Percentiles rank a stretch among this genome's conserved stretches.
Evolutionary conservation across 2,113 vertebrate genomes (phyloP).

Genomic region (Syngnathus scovelli): DNA sequence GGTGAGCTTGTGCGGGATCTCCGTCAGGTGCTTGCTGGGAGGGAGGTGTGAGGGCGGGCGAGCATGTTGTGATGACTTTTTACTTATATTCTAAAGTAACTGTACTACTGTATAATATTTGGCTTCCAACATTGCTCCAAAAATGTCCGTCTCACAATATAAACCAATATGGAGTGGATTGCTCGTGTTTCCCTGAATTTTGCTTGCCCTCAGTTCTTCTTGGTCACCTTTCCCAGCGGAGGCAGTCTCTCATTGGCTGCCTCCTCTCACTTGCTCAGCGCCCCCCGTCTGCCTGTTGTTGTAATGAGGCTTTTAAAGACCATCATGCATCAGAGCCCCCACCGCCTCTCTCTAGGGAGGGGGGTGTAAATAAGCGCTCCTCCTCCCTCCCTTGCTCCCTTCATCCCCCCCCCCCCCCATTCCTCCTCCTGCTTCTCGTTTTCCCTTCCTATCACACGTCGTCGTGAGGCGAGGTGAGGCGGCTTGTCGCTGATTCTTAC

Average conservation of each 20-base stretch:
- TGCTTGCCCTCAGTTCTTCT: neutral
- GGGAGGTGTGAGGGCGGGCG: too few species aligned
- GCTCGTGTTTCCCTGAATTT: neutral
- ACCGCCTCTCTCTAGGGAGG: slow-evolving; percentile 24
- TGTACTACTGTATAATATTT: neutral
- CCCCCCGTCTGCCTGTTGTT: slow-evolving; percentile 12
- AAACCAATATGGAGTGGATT: neutral
- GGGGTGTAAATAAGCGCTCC: slow-evolving; percentile 35
- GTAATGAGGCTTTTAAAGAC: slow-evolving; percentile 47
- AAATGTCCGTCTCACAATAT: neutral
- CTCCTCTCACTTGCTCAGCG: neutral
- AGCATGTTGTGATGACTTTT: too few species aligned
- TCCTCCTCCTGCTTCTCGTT: neutral
- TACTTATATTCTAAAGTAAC: too few species aligned
- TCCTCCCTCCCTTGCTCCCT: neutral
- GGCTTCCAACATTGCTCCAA: neutral
- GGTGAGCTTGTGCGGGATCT: too few species aligned
- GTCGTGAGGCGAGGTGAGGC: neutral
- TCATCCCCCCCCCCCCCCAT: neutral
- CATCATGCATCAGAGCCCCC: slow-evolving; percentile 36
- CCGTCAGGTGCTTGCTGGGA: too few species aligned
- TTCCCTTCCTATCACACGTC: slow-evolving; percentile 1
- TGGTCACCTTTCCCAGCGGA: too few species aligned
- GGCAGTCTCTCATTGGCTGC: slow-evolving; percentile 39
- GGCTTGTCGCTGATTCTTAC: neutral